Evolutionary conservation across 1,140 invertebrate species (phyloP), one percentile per base, ranked within the genome.

Genomic region (Zaprionus ornatus): DNA sequence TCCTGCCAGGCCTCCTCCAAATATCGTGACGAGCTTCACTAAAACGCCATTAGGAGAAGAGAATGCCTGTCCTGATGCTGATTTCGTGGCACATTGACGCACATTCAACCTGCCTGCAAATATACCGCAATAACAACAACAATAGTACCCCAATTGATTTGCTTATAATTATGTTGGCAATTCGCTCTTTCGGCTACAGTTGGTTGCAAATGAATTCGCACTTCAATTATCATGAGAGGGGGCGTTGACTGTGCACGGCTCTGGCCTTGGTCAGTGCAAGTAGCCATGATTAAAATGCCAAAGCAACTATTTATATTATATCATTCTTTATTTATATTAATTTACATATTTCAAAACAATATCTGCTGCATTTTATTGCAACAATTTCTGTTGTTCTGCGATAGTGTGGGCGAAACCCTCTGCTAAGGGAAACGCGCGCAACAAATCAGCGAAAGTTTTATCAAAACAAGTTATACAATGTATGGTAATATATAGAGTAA

Each of bases 71-170:
- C 1, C 37, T 40, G 37, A 13, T 80, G 83, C 61, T 87, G 73
- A 87, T 85, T 86, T 85, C 73, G 74, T 61, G 73, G 32, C 29
- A 3, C 72, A 79, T 79, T 74, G 70, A 67, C 63, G 29, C 57
- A 48, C 62, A 82, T 82, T 66, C 37, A 50, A 66, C 62, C 57
- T 42, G 32, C 12, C 55, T 65, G 56, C 68, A 63, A 79, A 85
- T 85, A 71, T 37, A 54, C 55, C 52, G 25, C 21, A 35, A 23
- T 23, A 55, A 27, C 25, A 55, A 54, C 29, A 73, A 67, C 27
- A 70, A 71, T 54, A 76, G 80, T 77, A 32, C 25, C 25, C 25
- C 80, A 64, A 55, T 78, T 88, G 73, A 76, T 79, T 79, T 60
- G 27, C 21, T 60, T 54, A 48, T 67, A 79, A 79, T 77, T 68